These are phyloP conservation scores for Cariama cristata DNA, from an alignment of 2,113 vertebrate species.

Conservation along the genomic window DNA sequence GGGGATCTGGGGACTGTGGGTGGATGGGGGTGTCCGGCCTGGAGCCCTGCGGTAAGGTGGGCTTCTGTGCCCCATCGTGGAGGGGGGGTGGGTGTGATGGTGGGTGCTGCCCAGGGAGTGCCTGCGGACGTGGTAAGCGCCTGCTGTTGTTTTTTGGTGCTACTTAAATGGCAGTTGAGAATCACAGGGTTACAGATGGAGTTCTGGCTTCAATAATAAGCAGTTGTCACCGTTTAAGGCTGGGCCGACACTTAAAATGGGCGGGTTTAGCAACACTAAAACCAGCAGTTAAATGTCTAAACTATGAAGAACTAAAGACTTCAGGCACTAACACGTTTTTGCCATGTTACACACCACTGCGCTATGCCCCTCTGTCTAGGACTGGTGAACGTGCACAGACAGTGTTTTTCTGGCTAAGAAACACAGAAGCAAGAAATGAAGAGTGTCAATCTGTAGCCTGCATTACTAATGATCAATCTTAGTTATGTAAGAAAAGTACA, in stretches of 20 bases:
- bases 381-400: neutral
- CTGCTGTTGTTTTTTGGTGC: neutral
- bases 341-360: neutral
- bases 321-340: neutral
- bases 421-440: neutral
- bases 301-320: neutral
- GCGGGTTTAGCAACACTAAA: neutral
- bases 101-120: neutral
- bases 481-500: no score
- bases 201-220: neutral
- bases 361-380: no score
- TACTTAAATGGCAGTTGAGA: neutral
- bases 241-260: no score
- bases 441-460: neutral
- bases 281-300: neutral
- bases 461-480: no score
- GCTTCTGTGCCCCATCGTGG: neutral
- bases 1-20: no score
- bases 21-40: neutral
- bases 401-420: neutral
- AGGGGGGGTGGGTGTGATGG: neutral
- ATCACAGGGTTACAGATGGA: neutral
- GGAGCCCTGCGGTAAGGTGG: rapidly evolving
- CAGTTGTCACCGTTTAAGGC: no score
- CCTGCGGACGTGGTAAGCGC: rapidly evolving